A percentile compares a stretch with the other conserved stretches of the same genome.
Evolutionary conservation across 2,888 invertebrate species (phyloP).

Genomic region (Callinectes sapidus): DNA sequence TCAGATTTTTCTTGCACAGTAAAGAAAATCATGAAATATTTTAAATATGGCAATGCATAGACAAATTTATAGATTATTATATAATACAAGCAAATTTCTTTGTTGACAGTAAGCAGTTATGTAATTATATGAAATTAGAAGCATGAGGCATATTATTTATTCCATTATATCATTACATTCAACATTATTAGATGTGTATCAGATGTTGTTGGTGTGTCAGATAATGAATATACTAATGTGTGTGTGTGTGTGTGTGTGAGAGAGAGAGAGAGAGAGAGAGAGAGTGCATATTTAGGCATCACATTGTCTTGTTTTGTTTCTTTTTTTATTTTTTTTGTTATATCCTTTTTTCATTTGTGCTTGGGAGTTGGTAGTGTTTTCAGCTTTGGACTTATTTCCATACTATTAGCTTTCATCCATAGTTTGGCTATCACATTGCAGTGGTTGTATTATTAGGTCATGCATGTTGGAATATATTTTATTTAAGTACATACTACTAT

Average conservation of each 20-base stretch:
- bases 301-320: too few relatives aligned
- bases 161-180: not conserved
- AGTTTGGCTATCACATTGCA: not conserved
- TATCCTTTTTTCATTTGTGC: too few relatives aligned
- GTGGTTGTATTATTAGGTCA: not conserved
- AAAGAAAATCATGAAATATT: not conserved
- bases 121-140: not conserved
- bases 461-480: not conserved
- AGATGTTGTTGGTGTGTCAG: not conserved
- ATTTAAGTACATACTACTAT: not conserved
- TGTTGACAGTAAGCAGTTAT: not conserved
- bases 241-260: slow-evolving; percentile 18
- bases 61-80: not conserved
- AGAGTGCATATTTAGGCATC: not conserved
- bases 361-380: too few relatives aligned
- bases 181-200: not conserved
- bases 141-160: slow-evolving; percentile 20
- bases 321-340: too few relatives aligned
- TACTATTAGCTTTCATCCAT: too few relatives aligned
- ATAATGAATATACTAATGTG: not conserved
- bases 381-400: too few relatives aligned
- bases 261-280: slow-evolving; percentile 21
- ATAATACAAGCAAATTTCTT: not conserved
- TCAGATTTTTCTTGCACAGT: not conserved
- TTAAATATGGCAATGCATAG: not conserved